Conservation (phyloP, 2,888 invertebrate species). For the Adelphocoris suturalis region DNA sequence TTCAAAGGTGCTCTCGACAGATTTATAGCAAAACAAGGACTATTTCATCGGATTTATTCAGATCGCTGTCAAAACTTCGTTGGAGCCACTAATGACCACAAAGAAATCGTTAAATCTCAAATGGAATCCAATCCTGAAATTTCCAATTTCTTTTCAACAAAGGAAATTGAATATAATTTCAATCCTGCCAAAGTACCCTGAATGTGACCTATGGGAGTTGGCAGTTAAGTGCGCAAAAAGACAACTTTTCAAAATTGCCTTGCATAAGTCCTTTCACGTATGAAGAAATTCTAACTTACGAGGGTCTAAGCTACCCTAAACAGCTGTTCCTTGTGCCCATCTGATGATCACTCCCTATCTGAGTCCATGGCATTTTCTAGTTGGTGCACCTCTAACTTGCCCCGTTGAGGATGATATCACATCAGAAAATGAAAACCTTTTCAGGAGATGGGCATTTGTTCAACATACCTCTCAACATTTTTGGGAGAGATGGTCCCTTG, state of each 20-base stretch:
- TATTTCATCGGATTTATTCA: neutral
- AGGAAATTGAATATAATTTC: no score
- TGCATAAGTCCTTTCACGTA: conserved; percentile 53
- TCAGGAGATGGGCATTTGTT: conserved; percentile 3
- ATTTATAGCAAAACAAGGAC: conserved; percentile 47
- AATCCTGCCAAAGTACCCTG: no score
- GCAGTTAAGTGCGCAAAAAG: conserved; percentile 56
- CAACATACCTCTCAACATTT: conserved; percentile 9
- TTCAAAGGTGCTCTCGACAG: conserved; percentile 43
- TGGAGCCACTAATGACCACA: no score
- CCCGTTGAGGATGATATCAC: neutral
- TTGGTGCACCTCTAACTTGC: neutral
- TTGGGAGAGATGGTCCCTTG: conserved; percentile 48
- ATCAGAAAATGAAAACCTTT: neutral
- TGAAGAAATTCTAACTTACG: conserved; percentile 58
- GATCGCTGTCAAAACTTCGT: neutral
- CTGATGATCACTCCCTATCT: no score
- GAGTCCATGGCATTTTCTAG: neutral
- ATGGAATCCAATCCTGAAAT: no score
- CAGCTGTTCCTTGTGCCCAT: no score
- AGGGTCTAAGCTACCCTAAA: conserved; percentile 50
- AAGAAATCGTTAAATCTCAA: no score
- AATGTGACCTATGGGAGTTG: neutral
- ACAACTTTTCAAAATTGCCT: conserved; percentile 51
- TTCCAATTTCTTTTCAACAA: no score